A percentile compares a stretch with the other conserved stretches of the same genome.
These are phyloP conservation scores for Microplitis demolitor DNA, from an alignment of 1,140 invertebrate genomes.

Conservation along the genomic window DNA sequence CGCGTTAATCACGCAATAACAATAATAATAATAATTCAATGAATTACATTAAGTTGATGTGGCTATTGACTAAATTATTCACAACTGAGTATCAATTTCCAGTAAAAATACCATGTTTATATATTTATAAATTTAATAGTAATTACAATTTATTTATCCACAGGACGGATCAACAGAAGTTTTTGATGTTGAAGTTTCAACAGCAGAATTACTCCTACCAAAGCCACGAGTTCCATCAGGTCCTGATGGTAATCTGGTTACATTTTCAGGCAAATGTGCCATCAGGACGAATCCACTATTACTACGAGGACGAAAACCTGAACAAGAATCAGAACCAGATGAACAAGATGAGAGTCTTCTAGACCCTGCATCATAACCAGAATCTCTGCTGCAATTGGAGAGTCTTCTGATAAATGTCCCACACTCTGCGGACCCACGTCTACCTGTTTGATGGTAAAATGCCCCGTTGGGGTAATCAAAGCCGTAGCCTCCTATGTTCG, in stretches of 20 bases:
- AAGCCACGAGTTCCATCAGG: slow-evolving; percentile 86
- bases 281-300: slow-evolving; percentile 61
- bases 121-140: background rate
- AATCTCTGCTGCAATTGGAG: slow-evolving; percentile 61
- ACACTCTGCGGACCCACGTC: slow-evolving; percentile 51
- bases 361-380: slow-evolving; percentile 49
- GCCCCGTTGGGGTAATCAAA: slow-evolving; percentile 43
- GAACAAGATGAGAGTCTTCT: slow-evolving; percentile 51
- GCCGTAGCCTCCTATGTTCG: slow-evolving; percentile 40
- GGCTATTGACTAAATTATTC: no score
- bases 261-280: slow-evolving; percentile 66
- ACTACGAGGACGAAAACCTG: slow-evolving; percentile 58
- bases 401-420: slow-evolving; percentile 58
- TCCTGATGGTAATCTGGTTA: slow-evolving; percentile 79
- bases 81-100: no score
- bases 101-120: background rate
- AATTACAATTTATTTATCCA: slow-evolving; percentile 4
- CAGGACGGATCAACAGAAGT: slow-evolving; percentile 5
- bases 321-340: slow-evolving; percentile 43
- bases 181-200: slow-evolving; percentile 4
- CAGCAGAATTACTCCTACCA: slow-evolving; percentile 33
- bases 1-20: no score
- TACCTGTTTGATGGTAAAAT: slow-evolving; percentile 40
- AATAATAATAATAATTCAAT: no score
- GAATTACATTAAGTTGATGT: no score